Evolutionary conservation across 2,888 invertebrate genomes (phyloP).

Genomic region (Harpalus rubripes): DNA sequence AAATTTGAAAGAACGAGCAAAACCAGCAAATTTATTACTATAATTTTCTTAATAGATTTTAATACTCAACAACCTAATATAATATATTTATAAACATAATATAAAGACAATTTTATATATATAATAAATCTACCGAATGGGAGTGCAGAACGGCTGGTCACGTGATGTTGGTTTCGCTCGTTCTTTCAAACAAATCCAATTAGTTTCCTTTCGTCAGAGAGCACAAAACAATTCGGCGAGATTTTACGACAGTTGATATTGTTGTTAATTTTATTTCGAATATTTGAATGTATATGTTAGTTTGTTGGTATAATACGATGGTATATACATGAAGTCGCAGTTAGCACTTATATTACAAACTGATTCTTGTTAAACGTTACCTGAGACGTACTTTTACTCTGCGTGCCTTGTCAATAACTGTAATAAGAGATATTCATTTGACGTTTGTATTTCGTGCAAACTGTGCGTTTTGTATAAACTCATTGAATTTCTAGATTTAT

Average conservation of each 20-base stretch:
- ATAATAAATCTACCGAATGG: background rate
- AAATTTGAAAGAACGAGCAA: background rate
- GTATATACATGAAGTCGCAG: conserved; percentile 60
- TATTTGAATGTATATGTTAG: conserved; percentile 56
- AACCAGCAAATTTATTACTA: background rate
- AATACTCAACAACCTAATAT: background rate
- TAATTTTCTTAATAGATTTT: background rate
- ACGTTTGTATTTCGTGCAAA: conserved; percentile 66
- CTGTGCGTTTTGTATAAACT: conserved; percentile 67
- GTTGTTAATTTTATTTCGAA: conserved; percentile 54
- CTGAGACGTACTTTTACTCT: conserved; percentile 62
- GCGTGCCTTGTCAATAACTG: conserved; percentile 64
- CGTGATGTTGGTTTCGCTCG: background rate
- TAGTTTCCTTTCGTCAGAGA: conserved; percentile 11
- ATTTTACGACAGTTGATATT: conserved; percentile 49
- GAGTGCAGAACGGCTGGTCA: background rate
- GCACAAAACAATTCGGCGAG: conserved; percentile 43
- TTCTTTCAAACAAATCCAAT: conserved; percentile 6
- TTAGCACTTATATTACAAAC: conserved; percentile 62
- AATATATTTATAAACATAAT: background rate
- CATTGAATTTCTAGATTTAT: conserved; percentile 67
- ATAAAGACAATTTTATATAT: background rate
- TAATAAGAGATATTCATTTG: conserved; percentile 60
- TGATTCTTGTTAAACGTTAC: conserved; percentile 59
- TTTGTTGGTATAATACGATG: conserved; percentile 54